A percentile compares a stretch with the other conserved stretches of the same genome.
Conservation (phyloP, 2,888 invertebrate species). For the Pammene fasciana region DNA sequence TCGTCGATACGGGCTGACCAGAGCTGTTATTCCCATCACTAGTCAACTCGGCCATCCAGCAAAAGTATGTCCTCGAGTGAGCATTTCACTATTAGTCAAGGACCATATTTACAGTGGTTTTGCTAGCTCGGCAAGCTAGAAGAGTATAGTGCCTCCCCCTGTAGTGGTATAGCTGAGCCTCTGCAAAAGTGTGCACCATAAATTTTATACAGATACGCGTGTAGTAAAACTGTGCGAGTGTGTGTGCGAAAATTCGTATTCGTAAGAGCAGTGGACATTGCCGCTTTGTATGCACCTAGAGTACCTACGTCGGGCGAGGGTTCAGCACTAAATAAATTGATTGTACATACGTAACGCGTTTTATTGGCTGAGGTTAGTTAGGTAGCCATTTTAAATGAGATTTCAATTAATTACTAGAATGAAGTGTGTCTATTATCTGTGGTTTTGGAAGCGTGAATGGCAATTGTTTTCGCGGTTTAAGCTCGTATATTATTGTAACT, state of each 20-base stretch:
- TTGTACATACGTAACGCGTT: conserved; percentile 52
- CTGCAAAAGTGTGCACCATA: conserved; percentile 83
- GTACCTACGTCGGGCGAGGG: conserved; percentile 46
- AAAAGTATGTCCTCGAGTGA: background rate
- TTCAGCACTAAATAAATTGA: conserved; percentile 71
- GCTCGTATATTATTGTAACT: background rate
- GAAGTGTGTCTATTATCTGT: conserved; percentile 14
- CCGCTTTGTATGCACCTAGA: conserved; percentile 68
- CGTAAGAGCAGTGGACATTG: conserved; percentile 76
- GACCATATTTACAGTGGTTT: conserved; percentile 4
- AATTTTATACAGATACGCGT: conserved; percentile 80
- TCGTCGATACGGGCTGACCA: conserved; percentile 82
- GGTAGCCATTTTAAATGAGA: conserved; percentile 57
- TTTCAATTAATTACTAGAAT: conserved; percentile 41
- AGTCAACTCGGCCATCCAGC: conserved; percentile 59
- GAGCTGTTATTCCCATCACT: conserved; percentile 43
- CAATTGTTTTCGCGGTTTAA: background rate
- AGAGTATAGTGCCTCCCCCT: conserved; percentile 52
- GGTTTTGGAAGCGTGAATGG: conserved; percentile 10
- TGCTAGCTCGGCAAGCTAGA: background rate
- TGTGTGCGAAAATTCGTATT: conserved; percentile 79
- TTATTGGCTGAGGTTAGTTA: conserved; percentile 62
- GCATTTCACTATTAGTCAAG: background rate
- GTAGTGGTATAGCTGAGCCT: conserved; percentile 67
- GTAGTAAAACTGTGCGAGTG: conserved; percentile 76